Conservation (phyloP, 2,888 invertebrate genomes). For the Macrosoma leucophasiata region DNA sequence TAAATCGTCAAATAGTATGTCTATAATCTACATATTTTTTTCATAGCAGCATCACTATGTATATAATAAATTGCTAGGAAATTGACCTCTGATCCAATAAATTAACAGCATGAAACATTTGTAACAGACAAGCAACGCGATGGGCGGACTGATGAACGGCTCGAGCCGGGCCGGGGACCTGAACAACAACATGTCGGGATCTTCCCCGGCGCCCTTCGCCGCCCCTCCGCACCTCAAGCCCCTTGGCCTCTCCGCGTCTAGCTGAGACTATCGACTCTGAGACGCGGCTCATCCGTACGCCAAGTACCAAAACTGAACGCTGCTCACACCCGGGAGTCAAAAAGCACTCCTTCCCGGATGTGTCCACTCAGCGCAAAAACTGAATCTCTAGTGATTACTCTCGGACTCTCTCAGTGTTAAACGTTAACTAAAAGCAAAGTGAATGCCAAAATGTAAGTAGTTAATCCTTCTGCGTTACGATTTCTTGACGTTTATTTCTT, state of each 20-base stretch:
- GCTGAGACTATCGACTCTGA: conserved; percentile 77
- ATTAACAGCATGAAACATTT: conserved; percentile 14
- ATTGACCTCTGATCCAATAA: background rate
- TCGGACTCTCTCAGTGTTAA: conserved; percentile 9
- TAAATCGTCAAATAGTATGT: too few species aligned
- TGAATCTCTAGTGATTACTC: background rate
- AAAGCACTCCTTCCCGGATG: conserved; percentile 6
- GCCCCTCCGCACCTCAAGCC: conserved; percentile 75
- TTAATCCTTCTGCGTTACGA: conserved; percentile 45
- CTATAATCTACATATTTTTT: too few species aligned
- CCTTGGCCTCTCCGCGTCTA: conserved; percentile 77
- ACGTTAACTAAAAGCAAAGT: conserved; percentile 43
- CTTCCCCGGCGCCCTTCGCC: conserved; percentile 59
- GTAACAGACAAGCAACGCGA: conserved; percentile 60
- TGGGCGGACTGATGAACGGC: conserved; percentile 74
- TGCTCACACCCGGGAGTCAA: conserved; percentile 5
- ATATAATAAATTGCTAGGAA: too few species aligned
- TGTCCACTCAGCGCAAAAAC: conserved; percentile 5
- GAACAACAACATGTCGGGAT: conserved; percentile 81
- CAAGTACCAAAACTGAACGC: conserved; percentile 59
- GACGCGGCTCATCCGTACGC: conserved; percentile 64
- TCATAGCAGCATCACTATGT: too few species aligned
- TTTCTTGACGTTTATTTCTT: conserved; percentile 31
- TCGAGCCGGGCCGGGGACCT: conserved; percentile 75
- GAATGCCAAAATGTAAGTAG: conserved; percentile 37